Evolutionary conservation across 2,888 invertebrate genomes (phyloP), one percentile per base, ranked within the genome.

Genomic region (Drosophila peninsularis): DNA sequence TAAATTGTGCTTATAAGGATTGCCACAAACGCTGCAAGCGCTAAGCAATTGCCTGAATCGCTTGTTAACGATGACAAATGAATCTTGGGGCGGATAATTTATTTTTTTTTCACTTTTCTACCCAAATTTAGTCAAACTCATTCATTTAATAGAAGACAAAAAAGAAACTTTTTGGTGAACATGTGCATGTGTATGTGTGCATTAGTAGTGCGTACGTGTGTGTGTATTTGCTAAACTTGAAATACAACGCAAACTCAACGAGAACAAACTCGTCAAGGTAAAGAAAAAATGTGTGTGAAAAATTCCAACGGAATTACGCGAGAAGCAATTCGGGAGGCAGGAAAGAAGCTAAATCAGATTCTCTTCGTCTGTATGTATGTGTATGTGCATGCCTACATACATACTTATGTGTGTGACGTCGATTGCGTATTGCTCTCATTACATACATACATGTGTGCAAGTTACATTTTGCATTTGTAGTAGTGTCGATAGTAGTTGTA

Each of bases 221-320:
- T 63, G 64, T 63, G 65, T 66, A 56, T 81, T 71, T 75, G 71
- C 56, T 85, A 82, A 85, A 82, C 82, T 82, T 85, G 82, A 82
- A 82, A 85, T 68, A 62, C 77, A 84, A 79, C 76, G 82, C 75
- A 77, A 75, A 66, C 78, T 68, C 80, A 75, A 65, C 81, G 75
- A 78, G 75, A 82, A 80, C 65, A 65, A 82, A 78, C 80, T 78
- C 55, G 82, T 76, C 85, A 84, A 87, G 85, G 82, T 84, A 85
- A 84, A 80, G 62, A 81, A 76, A 55, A 70, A 66, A 45, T 60
- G 68, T 79, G 74, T 78, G 75, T 82, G 82, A 78, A 83, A 83
- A 81, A 87, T 84, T 80, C 81, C 77, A 79, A 83, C 67, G 45
- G 79, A 86, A 77, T 82, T 82, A 82, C 81, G 86, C 81, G 83